Evolutionary conservation across 2,113 vertebrate genomes (phyloP), one percentile per base, ranked within the genome.

Genomic region (Hippocampus comes): DNA sequence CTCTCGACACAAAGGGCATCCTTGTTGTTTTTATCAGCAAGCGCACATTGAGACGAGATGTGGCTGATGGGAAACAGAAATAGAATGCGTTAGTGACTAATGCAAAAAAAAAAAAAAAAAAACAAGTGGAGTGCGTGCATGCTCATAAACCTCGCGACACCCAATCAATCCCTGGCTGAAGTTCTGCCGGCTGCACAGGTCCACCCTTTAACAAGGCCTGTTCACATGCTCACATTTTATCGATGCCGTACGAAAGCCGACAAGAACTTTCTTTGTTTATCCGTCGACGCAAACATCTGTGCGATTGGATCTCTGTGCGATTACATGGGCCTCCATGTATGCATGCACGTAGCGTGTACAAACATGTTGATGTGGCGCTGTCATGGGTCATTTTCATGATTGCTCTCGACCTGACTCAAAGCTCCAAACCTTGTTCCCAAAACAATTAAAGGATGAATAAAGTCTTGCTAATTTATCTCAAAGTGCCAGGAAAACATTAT

Each of bases 71-170:
- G 77, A 68, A 78, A 74, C 27, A 78, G 59, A 77, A 20, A 82
- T 57, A 48, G 65, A 72, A 2, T 25, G 59, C 66, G 64, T 38
- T 27, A 59, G 66, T 78, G 72, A 85, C 59, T 82, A 74, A 80
- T 78, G 75, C 49, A 70, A 59, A 86, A 85, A 86, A 34, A 34
- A 34, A 38, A 34, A 34, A 25, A 25, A 25, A 1, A 25, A 25
- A 30, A 30, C 27, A 30, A 88, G 76, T 85, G 84, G 86, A 77
- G 82, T 75, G 34, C 38, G 82, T 73, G 34, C 38, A 59, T 64
- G 67, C 82, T 81, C 80, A 71, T 83, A 84, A 86, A 86, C 76
- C 77, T 78, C 81, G 76, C 43, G 84, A 85, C 87, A 89, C 87
- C 81, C 55, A 82, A 83, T 90, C 81, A 86, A 84, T 87, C 86